A percentile compares a stretch with the other conserved stretches of the same genome.
phyloP scores from a whole-genome alignment of 2,888 invertebrate genomes.

The Drosophila fungiperda region DNA sequence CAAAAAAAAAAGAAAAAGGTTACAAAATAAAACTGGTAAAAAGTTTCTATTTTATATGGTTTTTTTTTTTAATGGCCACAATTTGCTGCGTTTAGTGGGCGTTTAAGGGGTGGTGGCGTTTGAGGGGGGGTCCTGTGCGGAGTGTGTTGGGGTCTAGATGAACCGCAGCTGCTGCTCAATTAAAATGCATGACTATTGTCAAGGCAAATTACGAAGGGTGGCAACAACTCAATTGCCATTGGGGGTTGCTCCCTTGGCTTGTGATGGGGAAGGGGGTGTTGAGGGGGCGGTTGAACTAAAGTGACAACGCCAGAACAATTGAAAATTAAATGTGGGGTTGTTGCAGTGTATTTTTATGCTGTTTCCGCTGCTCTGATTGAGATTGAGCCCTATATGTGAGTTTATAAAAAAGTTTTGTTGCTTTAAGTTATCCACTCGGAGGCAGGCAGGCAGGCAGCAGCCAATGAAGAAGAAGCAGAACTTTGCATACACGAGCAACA shows the following conservation, averaged over 20 bases:
- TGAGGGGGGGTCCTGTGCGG: not conserved
- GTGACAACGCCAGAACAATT: conserved; percentile 73
- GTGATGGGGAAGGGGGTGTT: not conserved
- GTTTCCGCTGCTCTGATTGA: conserved; percentile 54
- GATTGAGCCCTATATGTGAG: conserved; percentile 54
- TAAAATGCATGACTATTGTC: conserved; percentile 79
- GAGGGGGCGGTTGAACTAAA: conserved; percentile 19
- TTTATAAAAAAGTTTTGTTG: conserved; percentile 51
- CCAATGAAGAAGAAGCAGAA: conserved; percentile 28
- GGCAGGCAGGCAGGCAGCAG: conserved; percentile 19
- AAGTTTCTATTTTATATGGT: conserved; percentile 74
- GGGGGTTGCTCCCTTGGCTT: not conserved
- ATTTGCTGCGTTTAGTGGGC: conserved; percentile 74
- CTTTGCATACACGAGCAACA: conserved; percentile 67
- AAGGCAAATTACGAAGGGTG: conserved; percentile 70
- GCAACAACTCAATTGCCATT: conserved; percentile 30
- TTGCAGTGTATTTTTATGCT: not conserved
- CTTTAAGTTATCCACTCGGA: conserved; percentile 68
- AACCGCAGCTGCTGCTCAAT: conserved; percentile 78
- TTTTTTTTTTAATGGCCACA: conserved; percentile 74
- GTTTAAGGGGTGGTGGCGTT: conserved; percentile 15
- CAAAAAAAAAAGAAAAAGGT: conserved; percentile 16
- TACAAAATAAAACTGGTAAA: conserved; percentile 43
- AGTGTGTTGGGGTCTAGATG: conserved; percentile 49
- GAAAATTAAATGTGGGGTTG: conserved; percentile 48